Evolutionary conservation across 2,113 vertebrate species (phyloP).

Genomic region (Nanorana parkeri): DNA sequence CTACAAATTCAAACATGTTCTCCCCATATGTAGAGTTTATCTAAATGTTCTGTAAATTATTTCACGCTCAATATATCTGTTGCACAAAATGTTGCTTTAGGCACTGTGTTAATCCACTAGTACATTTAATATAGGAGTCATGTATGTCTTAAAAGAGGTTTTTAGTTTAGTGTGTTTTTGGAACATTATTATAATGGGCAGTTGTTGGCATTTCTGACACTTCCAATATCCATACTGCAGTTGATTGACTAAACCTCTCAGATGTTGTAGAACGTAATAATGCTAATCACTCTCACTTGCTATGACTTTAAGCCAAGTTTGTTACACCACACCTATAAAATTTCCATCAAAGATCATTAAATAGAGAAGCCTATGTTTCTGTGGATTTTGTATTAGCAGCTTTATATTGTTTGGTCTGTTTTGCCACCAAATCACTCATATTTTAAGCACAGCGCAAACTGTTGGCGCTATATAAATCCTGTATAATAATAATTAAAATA

Average conservation of each 20-base stretch:
- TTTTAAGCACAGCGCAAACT: too few relatives aligned
- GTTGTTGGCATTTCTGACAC: conserved; percentile 1
- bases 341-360: not conserved
- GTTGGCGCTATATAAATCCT: too few relatives aligned
- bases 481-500: too few relatives aligned
- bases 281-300: too few relatives aligned
- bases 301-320: not conserved
- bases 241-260: not conserved
- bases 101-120: not conserved
- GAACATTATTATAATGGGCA: not conserved
- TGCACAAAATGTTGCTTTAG: not conserved
- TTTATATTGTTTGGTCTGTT: not conserved
- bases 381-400: too few relatives aligned
- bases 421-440: not conserved
- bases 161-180: not conserved
- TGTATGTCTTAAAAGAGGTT: not conserved
- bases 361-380: not conserved
- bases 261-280: not conserved
- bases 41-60: not conserved
- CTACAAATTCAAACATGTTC: not conserved
- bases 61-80: not conserved
- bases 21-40: not conserved
- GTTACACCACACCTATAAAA: not conserved
- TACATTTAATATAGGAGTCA: not conserved
- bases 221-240: not conserved